These are phyloP conservation scores for Poeciliopsis presidionis DNA, from an alignment of 2,797 vertebrate genomes.

Conservation along the genomic window DNA sequence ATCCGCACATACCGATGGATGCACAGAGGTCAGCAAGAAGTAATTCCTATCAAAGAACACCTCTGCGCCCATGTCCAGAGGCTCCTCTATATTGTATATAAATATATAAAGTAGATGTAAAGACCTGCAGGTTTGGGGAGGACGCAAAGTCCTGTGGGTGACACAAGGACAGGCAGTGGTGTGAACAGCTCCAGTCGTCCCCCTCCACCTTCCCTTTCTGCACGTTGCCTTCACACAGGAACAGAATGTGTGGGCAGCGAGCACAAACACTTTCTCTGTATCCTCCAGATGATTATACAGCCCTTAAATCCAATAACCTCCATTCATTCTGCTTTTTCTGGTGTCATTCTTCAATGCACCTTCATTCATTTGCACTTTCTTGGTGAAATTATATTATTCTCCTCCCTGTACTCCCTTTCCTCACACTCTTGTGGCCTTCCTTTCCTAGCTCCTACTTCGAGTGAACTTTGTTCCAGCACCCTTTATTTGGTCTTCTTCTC, in stretches of 20 bases:
- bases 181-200: conserved; percentile 39
- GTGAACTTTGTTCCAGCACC: conserved; percentile 39
- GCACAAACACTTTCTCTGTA: conserved; percentile 70
- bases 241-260: conserved; percentile 69
- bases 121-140: conserved; percentile 35
- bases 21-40: conserved; percentile 47
- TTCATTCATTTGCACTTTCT: conserved; percentile 60
- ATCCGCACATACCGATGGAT: conserved; percentile 26
- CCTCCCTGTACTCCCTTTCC: conserved; percentile 34
- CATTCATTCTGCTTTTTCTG: conserved; percentile 67
- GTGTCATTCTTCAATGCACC: conserved; percentile 50
- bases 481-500: conserved; percentile 53
- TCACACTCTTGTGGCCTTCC: conserved; percentile 27
- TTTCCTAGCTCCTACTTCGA: conserved; percentile 28
- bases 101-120: conserved; percentile 49
- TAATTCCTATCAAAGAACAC: conserved; percentile 49
- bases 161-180: conserved; percentile 64
- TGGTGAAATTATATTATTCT: conserved; percentile 54
- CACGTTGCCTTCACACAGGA: conserved; percentile 57
- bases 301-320: conserved; percentile 77
- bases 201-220: conserved; percentile 11
- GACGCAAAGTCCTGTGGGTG: conserved; percentile 63
- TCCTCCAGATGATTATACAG: conserved; percentile 72
- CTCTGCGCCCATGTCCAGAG: conserved; percentile 32
- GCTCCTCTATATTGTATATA: conserved; percentile 37